Base-by-base conservation (phyloP, 2,797 vertebrate genomes). In the Lutjanus argentimaculatus region DNA sequence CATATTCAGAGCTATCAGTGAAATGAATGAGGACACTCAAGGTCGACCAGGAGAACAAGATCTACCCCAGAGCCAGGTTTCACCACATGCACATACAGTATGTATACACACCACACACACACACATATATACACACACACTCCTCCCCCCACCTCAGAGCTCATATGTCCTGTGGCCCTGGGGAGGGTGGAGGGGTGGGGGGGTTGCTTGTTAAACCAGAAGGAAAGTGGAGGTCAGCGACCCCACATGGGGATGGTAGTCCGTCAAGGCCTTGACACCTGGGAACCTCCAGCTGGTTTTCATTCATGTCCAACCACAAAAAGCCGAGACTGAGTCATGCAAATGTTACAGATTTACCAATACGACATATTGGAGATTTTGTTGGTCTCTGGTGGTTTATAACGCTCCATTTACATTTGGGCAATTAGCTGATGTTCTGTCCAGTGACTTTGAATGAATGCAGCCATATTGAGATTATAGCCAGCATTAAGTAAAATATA, bases 181-280 rank as follows among this genome's bases (percentile, higher is more conserved):
- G 22, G n/a, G 21, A 2, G 57, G 30, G 2, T 22, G 53, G 53
- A n/a, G 25, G 48, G 61, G 42, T 45, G 30, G 22, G 52, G 68
- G 67, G 68, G 65, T 21, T 85, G 78, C 86, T 85, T 89, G 82
- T 92, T 88, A 78, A 91, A 88, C 77, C 83, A 83, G 85, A 85
- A 82, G 62, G 72, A 85, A 81, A 88, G 90, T 76, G 76, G 80
- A 89, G 90, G 91, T 91, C 89, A 77, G 58, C 7, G 72, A 89
- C 81, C 75, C 62, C 66, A 45, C 83, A 77, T 68, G 49, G 57
- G 70, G 82, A 86, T 16, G 30, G 72, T 72, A 30, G 79, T 85
- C 80, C 45, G 21, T 92, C 88, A 86, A 48, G 59, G 70, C 56
- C 16, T 25, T 40, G 63, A 81, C 86, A 87, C 85, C 84, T 77